Base-by-base conservation (phyloP, 1,140 invertebrate genomes). In the Drosophila ironensis region DNA sequence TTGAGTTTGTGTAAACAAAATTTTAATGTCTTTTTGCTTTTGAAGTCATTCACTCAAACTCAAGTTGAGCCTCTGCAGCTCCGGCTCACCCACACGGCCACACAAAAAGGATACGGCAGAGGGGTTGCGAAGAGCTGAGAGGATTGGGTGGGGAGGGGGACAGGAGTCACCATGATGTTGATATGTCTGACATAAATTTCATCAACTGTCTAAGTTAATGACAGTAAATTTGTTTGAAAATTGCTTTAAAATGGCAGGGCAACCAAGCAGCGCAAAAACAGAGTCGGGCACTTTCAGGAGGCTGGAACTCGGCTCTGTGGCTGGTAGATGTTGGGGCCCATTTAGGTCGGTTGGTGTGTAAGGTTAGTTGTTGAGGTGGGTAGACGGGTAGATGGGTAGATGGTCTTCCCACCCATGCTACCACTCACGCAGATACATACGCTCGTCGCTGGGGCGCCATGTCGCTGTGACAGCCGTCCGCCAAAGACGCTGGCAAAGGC, bases 211-310 rank as follows among this genome's bases (percentile, higher is more conserved):
- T 86, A 86, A 86, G 80, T 86, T 86, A 86, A 86, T 86, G 80
- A 86, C 80, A 86, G 80, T 86, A 86, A 86, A 86, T 86, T 86
- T 86, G 80, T 86, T 86, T 86, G 80, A 86, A 86, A 86, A 86
- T 86, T 86, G 80, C 80, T 86, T 86, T 86, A 86, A 86, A 86
- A 86, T 86, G 80, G 78, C 80, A 86, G 71, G 80, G 74, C 78
- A 84, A 80, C 78, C 73, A 72, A 74, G 70, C 80, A 78, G 64
- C 57, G 73, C 74, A 84, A 80, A 78, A 82, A 86, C 78, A 72
- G 59, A 57, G 66, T 42, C 47, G 54, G 42, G 53, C 47, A 35
- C 51, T 54, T 20, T 28, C 2, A 17, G 35, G 1, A 22, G 45
- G 27, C 19, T 44, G 38, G 14, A 20, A 25, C 12, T 57, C 8